Base-by-base conservation (phyloP, 2,113 vertebrate genomes). In the Brachyhypopomus gauderio region DNA sequence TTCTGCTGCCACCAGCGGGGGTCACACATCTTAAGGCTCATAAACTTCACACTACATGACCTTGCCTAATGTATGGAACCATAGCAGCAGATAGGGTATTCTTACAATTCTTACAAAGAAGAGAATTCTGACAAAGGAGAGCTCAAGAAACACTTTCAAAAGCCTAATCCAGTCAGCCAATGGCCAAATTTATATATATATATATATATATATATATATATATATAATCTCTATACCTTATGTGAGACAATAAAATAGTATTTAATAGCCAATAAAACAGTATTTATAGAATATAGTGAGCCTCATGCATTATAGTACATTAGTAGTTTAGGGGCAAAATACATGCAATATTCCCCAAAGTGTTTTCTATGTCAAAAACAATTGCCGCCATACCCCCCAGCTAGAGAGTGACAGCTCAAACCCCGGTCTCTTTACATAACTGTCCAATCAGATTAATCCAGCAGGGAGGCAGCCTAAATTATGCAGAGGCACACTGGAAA, bases 371-470 rank as follows among this genome's bases (percentile, higher is more conserved):
- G 81, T 79, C 86, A 79, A 66, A 87, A 78, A 56, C 75, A 78
- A 84, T 85, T 77, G 74, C 30, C 62, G 30, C 80, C 66, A 82
- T 84, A 64, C 72, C 76, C 78, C 60, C 69, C 75, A 72, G 81
- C 73, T 60, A 79, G 38, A 81, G 84, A 78, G 30, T 81, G 84
- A 85, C 83, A 83, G 84, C 75, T 87, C 83, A 75, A 60, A 75
- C 80, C 78, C 79, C 78, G 36, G 67, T 82, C 84, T 81, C 82
- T 86, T 77, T 84, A 83, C 79, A 80, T 82, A 87, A 84, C 79
- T 78, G 82, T 85, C 84, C 82, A 83, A 86, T 83, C 83, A 84
- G 75, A 86, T 82, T 78, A 83, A 86, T 84, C 84, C 86, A 83
- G 85, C 75, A 45, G 80, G 83, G 77, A 80, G 77, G 78, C 72